Conservation (phyloP, 2,797 vertebrate genomes). For the Pseudochirops cupreus region DNA sequence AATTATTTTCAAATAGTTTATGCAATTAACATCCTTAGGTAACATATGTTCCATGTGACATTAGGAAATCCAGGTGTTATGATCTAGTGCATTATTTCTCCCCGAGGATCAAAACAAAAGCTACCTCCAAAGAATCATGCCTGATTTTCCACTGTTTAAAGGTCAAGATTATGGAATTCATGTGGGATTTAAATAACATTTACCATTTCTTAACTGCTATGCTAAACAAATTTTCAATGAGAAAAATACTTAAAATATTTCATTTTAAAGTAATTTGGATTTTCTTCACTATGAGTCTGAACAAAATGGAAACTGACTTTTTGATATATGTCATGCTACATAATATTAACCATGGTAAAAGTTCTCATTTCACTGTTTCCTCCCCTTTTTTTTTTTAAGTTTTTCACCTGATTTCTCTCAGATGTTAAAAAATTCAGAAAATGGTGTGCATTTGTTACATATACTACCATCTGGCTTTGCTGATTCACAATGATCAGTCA, state of each 20-base stretch:
- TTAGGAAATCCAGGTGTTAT: neutral
- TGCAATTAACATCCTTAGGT: neutral
- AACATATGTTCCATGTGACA: slow-evolving; percentile 5
- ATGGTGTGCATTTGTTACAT: slow-evolving; percentile 27
- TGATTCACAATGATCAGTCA: neutral
- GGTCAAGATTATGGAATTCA: slow-evolving; percentile 7
- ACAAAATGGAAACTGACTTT: neutral
- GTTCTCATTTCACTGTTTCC: neutral
- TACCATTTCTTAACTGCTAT: neutral
- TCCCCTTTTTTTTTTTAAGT: slow-evolving; percentile 10
- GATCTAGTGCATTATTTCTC: neutral
- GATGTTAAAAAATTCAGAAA: slow-evolving; percentile 10
- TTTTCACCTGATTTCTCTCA: neutral
- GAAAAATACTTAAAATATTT: neutral
- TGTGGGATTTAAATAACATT: neutral
- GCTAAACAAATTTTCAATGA: neutral
- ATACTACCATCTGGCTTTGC: slow-evolving; percentile 24
- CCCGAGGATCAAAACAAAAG: neutral
- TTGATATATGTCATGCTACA: neutral
- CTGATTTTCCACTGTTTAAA: slow-evolving; percentile 6
- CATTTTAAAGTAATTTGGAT: slow-evolving; percentile 13
- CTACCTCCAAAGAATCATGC: slow-evolving; percentile 2
- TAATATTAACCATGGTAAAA: neutral
- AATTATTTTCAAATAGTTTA: neutral
- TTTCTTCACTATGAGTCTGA: neutral